phyloP scores from a whole-genome alignment of 2,797 vertebrate species.

The Microctenopoma stevenorrisi region DNA sequence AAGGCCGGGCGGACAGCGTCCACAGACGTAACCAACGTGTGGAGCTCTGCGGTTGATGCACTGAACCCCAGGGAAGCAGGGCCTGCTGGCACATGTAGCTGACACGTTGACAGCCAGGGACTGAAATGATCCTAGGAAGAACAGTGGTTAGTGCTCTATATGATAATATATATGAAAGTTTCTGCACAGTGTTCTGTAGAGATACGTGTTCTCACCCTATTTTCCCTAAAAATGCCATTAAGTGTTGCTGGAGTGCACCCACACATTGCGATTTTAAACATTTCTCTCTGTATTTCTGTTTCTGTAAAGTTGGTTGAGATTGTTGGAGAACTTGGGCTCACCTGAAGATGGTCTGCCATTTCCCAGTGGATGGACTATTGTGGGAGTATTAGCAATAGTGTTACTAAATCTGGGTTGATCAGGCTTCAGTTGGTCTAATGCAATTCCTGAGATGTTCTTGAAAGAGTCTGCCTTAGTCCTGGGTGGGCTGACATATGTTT shows the following conservation, averaged over 20 bases:
- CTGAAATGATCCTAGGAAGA: conserved; percentile 33
- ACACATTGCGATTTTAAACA: neutral
- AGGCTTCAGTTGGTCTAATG: neutral
- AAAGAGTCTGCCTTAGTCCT: neutral
- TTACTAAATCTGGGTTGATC: conserved; percentile 17
- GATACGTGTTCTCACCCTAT: too few relatives aligned
- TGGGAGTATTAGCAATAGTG: conserved; percentile 7
- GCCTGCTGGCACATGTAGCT: conserved; percentile 79
- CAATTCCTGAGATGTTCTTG: conserved; percentile 7
- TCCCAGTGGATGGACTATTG: neutral
- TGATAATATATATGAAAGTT: too few relatives aligned
- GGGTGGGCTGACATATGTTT: neutral
- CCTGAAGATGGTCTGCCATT: conserved; percentile 35
- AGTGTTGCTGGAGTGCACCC: neutral
- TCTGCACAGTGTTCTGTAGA: too few relatives aligned
- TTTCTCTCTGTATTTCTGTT: too few relatives aligned
- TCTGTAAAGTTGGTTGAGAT: neutral
- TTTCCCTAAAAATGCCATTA: too few relatives aligned
- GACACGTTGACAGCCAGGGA: conserved; percentile 17
- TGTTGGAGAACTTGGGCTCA: conserved; percentile 15
- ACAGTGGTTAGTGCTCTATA: neutral
- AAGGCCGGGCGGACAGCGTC: conserved; percentile 83
- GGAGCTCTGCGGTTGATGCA: conserved; percentile 84
- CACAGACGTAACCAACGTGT: conserved; percentile 81
- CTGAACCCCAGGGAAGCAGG: conserved; percentile 84